Percentiles rank a stretch among this genome's conserved stretches.
phyloP scores from a whole-genome alignment of 2,113 vertebrate species.

The Turnix velox region DNA sequence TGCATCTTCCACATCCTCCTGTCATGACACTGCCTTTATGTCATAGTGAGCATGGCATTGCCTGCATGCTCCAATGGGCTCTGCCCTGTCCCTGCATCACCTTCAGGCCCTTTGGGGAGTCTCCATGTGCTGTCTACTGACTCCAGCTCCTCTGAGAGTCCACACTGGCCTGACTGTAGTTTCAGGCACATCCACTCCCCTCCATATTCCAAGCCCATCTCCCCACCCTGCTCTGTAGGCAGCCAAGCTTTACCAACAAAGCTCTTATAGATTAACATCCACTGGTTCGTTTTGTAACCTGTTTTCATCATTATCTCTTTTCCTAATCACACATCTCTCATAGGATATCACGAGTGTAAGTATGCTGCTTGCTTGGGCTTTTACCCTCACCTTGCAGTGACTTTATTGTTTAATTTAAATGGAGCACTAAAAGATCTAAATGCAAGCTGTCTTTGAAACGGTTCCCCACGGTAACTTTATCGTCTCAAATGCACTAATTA shows the following conservation, averaged over 20 bases:
- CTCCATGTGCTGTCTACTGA: not conserved
- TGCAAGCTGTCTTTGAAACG: slow-evolving; percentile 3
- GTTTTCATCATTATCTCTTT: slow-evolving; percentile 56
- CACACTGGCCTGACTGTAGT: accelerated
- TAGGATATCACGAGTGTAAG: slow-evolving; percentile 77
- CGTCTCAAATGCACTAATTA: slow-evolving; percentile 49
- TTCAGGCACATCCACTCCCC: not conserved
- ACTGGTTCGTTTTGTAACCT: slow-evolving; percentile 12
- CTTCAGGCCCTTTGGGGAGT: not conserved
- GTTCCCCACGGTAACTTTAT: slow-evolving; percentile 22
- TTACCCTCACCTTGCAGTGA: slow-evolving; percentile 42
- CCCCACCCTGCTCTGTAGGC: not conserved
- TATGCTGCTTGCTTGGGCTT: slow-evolving; percentile 55
- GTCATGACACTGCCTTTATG: not conserved
- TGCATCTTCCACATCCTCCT: not conserved
- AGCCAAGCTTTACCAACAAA: not conserved
- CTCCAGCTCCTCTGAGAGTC: not conserved
- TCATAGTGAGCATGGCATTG: not conserved
- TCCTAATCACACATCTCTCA: slow-evolving; percentile 40
- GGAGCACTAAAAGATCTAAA: not conserved
- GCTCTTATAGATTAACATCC: no score
- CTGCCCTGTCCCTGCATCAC: accelerated
- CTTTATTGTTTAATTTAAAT: slow-evolving; percentile 31
- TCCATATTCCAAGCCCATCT: not conserved
- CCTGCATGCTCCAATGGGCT: not conserved